Conservation (phyloP, 2,888 invertebrate genomes). For the Lithophane socia region DNA sequence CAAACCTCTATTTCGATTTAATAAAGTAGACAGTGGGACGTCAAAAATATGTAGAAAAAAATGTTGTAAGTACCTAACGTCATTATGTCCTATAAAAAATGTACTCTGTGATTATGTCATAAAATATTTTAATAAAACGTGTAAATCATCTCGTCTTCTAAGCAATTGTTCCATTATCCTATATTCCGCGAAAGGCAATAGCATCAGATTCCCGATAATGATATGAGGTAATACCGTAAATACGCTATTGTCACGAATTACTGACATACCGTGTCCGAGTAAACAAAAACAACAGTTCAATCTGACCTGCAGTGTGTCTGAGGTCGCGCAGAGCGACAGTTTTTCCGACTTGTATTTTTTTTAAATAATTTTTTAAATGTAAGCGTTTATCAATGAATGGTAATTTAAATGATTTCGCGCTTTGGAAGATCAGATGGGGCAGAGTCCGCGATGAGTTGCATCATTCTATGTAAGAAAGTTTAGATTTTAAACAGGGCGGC, state of each 20-base stretch:
- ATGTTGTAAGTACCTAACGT: slow-evolving; percentile 20
- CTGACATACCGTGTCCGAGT: slow-evolving; percentile 64
- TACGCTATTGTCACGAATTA: slow-evolving; percentile 67
- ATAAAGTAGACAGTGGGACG: slow-evolving; percentile 12
- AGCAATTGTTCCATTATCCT: slow-evolving; percentile 55
- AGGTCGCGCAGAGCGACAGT: slow-evolving; percentile 28
- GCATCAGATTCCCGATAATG: slow-evolving; percentile 69
- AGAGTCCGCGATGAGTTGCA: slow-evolving; percentile 80
- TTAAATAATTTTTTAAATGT: slow-evolving; percentile 25
- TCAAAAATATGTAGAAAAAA: slow-evolving; percentile 18
- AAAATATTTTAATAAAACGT: slow-evolving; percentile 46
- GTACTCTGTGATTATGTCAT: slow-evolving; percentile 41
- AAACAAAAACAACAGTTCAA: slow-evolving; percentile 63
- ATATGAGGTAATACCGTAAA: slow-evolving; percentile 79
- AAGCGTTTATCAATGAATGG: slow-evolving; percentile 63
- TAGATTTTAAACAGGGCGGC: slow-evolving; percentile 1
- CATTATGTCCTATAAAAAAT: slow-evolving; percentile 24
- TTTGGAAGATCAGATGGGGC: slow-evolving; percentile 84
- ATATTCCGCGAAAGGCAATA: slow-evolving; percentile 63
- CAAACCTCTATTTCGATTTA: slow-evolving; percentile 18
- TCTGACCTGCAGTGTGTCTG: slow-evolving; percentile 43
- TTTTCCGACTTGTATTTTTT: slow-evolving; percentile 18
- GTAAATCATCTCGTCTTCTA: slow-evolving; percentile 33
- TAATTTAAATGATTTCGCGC: slow-evolving; percentile 76
- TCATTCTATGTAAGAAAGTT: slow-evolving; percentile 75